These are phyloP conservation scores for Nematostella vectensis DNA, from an alignment of 92 coral and sea anemone species.

Conservation along the genomic window DNA sequence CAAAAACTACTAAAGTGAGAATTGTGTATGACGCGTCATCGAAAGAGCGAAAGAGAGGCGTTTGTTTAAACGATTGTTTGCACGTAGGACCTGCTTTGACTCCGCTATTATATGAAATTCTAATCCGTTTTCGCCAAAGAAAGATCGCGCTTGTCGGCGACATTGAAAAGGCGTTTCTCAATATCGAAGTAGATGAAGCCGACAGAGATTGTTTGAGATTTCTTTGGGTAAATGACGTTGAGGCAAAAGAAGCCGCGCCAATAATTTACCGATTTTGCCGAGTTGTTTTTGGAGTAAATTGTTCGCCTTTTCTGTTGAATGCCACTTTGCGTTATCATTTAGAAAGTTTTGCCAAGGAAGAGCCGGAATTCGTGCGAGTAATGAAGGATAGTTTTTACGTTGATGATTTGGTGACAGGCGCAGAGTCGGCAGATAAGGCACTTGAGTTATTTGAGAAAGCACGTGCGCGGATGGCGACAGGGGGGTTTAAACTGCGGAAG, in stretches of 20 bases:
- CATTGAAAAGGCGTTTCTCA: slow-evolving; percentile 39
- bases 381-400: slow-evolving; percentile 12
- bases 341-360: slow-evolving; percentile 11
- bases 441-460: no score
- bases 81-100: slow-evolving; percentile 37
- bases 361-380: slow-evolving; percentile 30
- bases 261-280: slow-evolving; percentile 27
- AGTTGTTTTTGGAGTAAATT: slow-evolving; percentile 34
- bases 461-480: slow-evolving; percentile 5
- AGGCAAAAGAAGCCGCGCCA: slow-evolving; percentile 1
- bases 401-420: no score
- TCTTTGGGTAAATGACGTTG: slow-evolving; percentile 45
- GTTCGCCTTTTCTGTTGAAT: slow-evolving; percentile 39
- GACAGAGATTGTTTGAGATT: slow-evolving; percentile 35
- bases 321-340: slow-evolving; percentile 26
- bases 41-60: neutral
- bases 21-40: slow-evolving; percentile 9
- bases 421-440: no score
- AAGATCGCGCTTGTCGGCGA: slow-evolving; percentile 22
- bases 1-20: slow-evolving; percentile 11
- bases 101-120: slow-evolving; percentile 30
- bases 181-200: slow-evolving; percentile 14
- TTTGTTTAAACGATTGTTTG: slow-evolving; percentile 39
- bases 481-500: slow-evolving; percentile 38
- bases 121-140: slow-evolving; percentile 22